Evolutionary conservation across 2,888 invertebrate genomes (phyloP), one percentile per base, ranked within the genome.

Genomic region (Sesia bembeciformis): DNA sequence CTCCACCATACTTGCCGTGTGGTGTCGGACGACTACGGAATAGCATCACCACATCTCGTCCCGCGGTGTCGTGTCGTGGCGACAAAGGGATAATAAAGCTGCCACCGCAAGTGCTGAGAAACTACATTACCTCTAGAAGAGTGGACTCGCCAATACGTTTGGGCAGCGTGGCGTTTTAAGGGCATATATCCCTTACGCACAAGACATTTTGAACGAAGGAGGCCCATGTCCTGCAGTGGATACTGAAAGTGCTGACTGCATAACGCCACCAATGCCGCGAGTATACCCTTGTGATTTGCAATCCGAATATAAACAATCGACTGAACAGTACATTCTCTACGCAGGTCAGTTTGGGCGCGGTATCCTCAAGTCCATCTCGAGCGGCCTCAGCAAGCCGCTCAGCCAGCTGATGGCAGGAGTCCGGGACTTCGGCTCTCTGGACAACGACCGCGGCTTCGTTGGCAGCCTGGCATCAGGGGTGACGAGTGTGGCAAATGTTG

Each of bases 361-460:
- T 0, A 81, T 90, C 57, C 72, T 90, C 5, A 90, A 90, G 63
- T 64, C 76, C 2, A 81, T 89, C 42, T 86, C 88, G 0, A 66
- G 78, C 0, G 86, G 89, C 0, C 68, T 90, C 40, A 73, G 76
- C 74, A 86, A 88, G 58, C 86, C 91, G 0, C 85, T 92, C 39
- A 92, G 90, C 51, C 88, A 91, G 66, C 75, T 92, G 57, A 92
- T 93, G 87, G 85, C 92, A 0, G 88, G 92, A 0, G 84, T 71
- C 39, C 65, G 76, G 1, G 90, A 89, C 64, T 88, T 92, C 38
- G 92, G 92, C 2, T 92, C 93, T 3, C 72, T 93, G 68, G 92
- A 93, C 78, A 91, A 91, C 40, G 92, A 93, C 74, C 81, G 90
- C 5, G 88, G 90, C 3, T 90, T 91, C 65, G 84, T 92, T 58